Conservation (phyloP, 64 coral and sea anemone species). For the Orbicella faveolata region DNA sequence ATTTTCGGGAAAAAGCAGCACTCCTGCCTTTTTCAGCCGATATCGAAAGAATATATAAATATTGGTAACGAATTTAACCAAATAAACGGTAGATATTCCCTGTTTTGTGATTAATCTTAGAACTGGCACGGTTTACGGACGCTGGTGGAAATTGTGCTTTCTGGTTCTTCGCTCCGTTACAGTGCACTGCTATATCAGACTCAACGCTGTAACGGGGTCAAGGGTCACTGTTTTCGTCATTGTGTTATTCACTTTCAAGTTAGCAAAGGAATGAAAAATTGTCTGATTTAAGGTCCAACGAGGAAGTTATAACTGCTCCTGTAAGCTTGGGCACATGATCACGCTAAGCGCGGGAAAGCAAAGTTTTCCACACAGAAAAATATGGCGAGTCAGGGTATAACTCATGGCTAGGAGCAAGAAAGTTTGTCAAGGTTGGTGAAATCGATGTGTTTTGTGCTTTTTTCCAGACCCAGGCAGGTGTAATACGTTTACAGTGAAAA, state of each 20-base stretch:
- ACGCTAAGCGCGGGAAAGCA: background rate
- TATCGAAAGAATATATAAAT: background rate
- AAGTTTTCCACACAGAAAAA: background rate
- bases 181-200: background rate
- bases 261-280: background rate
- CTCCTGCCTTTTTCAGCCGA: background rate
- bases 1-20: background rate
- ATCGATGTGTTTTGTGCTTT: background rate
- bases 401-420: background rate
- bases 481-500: background rate
- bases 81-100: too few relatives aligned
- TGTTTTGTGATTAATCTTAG: too few relatives aligned
- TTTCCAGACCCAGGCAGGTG: background rate
- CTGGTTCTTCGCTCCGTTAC: background rate
- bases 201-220: conserved; percentile 14
- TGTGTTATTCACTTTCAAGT: conserved; percentile 27
- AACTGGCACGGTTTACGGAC: too few relatives aligned
- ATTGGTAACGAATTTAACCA: too few relatives aligned
- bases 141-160: too few relatives aligned
- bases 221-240: conserved; percentile 8
- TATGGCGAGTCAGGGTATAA: background rate
- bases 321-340: background rate
- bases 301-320: background rate
- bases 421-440: conserved; percentile 22
- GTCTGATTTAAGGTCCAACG: background rate